A percentile compares a stretch with the other conserved stretches of the same genome.
These are phyloP conservation scores for Meleagris gallopavo DNA, from an alignment of 2,113 vertebrate genomes.

Conservation along the genomic window DNA sequence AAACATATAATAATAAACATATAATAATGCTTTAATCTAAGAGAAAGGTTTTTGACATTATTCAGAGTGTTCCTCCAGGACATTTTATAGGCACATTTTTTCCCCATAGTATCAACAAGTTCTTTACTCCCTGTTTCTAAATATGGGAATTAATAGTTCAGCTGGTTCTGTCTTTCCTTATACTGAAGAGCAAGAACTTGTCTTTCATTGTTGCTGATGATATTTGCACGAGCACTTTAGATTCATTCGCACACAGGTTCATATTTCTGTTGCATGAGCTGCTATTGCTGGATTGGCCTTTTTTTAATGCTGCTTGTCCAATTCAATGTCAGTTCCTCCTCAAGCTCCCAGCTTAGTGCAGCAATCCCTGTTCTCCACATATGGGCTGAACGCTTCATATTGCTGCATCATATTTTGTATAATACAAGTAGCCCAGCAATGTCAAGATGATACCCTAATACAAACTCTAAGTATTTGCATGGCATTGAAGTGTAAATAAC, in stretches of 20 bases:
- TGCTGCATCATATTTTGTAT: background rate
- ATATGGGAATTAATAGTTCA: background rate
- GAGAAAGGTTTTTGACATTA: background rate
- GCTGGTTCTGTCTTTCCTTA: background rate
- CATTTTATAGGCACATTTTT: background rate
- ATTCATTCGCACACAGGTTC: rapidly evolving
- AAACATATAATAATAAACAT: too few species aligned
- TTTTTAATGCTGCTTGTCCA: background rate
- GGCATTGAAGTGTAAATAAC: background rate
- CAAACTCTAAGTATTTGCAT: background rate
- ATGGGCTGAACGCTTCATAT: background rate
- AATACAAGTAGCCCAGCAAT: background rate
- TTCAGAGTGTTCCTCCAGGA: background rate
- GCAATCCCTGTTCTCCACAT: background rate
- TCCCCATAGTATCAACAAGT: background rate
- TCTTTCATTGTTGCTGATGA: rapidly evolving
- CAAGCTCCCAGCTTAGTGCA: background rate
- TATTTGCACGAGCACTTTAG: background rate
- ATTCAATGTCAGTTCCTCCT: background rate
- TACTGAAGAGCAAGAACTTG: background rate
- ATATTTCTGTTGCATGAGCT: background rate
- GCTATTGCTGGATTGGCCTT: background rate
- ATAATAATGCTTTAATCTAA: background rate
- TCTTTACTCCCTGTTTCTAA: background rate
- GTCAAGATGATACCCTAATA: background rate